These are phyloP conservation scores for Megalurothrips usitatus DNA, from an alignment of 2,888 invertebrate genomes.

Conservation along the genomic window DNA sequence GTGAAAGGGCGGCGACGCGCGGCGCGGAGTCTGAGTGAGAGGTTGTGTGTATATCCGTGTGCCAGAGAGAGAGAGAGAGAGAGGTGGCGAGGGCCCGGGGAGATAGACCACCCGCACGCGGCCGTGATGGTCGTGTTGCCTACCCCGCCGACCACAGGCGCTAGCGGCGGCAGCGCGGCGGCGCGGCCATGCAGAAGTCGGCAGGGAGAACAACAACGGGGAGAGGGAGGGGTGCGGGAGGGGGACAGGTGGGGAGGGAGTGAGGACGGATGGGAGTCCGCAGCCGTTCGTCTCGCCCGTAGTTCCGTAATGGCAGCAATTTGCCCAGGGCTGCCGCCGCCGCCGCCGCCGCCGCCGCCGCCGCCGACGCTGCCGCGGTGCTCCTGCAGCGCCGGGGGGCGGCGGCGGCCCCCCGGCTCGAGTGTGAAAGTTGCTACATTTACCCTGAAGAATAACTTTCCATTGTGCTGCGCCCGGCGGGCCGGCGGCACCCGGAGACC, in stretches of 20 bases:
- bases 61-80: too few species aligned
- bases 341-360: neutral
- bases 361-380: neutral
- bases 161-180: too few species aligned
- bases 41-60: too few species aligned
- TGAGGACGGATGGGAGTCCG: neutral
- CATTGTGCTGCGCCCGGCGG: neutral
- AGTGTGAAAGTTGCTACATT: conserved; percentile 20
- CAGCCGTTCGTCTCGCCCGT: conserved; percentile 15
- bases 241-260: neutral
- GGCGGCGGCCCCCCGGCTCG: too few species aligned
- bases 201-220: neutral
- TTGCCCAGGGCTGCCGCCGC: neutral
- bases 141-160: too few species aligned
- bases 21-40: too few species aligned
- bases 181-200: too few species aligned
- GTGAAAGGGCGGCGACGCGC: too few species aligned
- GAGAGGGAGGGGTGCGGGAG: neutral
- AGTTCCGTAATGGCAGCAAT: conserved; percentile 21
- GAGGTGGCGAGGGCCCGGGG: too few species aligned
- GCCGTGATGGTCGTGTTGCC: too few species aligned
- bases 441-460: conserved; percentile 16
- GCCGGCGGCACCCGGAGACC: neutral
- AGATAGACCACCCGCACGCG: too few species aligned
- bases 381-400: too few species aligned